Conservation (phyloP, 2,797 vertebrate genomes). For the Acanthiza pusilla region DNA sequence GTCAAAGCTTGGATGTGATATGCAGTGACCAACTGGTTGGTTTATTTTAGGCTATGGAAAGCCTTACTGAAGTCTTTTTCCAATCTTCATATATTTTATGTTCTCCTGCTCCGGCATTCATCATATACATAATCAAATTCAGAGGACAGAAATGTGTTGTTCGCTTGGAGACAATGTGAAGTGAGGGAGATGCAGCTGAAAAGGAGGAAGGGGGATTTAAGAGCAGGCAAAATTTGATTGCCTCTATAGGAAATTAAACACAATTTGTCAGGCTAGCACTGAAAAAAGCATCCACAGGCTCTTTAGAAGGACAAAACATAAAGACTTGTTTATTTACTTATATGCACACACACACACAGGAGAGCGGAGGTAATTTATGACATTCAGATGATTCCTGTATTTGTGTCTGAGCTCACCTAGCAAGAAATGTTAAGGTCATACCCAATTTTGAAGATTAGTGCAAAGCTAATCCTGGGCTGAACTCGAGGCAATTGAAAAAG, state of each 20-base stretch:
- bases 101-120: neutral
- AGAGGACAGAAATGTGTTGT: neutral
- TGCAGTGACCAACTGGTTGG: neutral
- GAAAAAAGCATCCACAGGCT: neutral
- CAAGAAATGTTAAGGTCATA: neutral
- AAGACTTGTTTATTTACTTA: neutral
- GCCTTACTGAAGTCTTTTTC: neutral
- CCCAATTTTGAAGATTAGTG: neutral
- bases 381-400: neutral
- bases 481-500: neutral
- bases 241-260: neutral
- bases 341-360: neutral
- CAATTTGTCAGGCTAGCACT: neutral
- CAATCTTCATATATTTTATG: neutral
- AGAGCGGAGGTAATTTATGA: neutral
- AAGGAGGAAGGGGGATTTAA: neutral
- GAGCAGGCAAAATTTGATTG: neutral
- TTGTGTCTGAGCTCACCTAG: neutral
- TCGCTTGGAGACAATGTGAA: neutral
- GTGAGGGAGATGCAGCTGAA: neutral
- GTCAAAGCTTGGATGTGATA: neutral
- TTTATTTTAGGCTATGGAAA: neutral
- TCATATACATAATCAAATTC: fast-evolving
- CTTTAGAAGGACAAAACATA: neutral
- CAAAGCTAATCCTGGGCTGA: neutral